Conservation (phyloP, 2,888 invertebrate genomes). For the Eurytoma californica region DNA sequence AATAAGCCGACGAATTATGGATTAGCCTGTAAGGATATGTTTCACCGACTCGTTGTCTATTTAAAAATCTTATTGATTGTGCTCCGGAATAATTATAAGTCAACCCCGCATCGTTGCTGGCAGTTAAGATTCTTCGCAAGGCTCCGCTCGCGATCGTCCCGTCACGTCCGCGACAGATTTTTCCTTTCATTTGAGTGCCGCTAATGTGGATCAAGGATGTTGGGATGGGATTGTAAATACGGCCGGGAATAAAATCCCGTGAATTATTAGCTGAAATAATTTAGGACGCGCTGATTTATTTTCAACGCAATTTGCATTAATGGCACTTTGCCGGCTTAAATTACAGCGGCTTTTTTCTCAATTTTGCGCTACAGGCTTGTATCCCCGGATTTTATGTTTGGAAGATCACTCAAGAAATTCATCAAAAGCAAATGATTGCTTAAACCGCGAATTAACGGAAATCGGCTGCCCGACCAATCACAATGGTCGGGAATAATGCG, state of each 20-base stretch:
- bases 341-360: too few relatives aligned
- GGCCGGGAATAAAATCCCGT: background rate
- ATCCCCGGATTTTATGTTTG: too few relatives aligned
- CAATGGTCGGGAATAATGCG: background rate
- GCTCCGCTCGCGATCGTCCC: conserved; percentile 5
- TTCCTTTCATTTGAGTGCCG: conserved; percentile 34
- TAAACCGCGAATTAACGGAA: background rate
- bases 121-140: conserved; percentile 17
- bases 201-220: conserved; percentile 44
- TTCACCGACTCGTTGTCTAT: too few relatives aligned
- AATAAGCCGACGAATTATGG: background rate
- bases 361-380: too few relatives aligned
- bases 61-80: background rate
- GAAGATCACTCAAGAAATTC: too few relatives aligned
- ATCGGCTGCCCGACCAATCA: background rate
- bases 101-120: background rate
- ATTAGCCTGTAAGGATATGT: background rate
- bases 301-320: conserved; percentile 30
- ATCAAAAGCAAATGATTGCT: conserved; percentile 1
- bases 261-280: background rate
- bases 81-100: background rate
- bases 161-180: conserved; percentile 43
- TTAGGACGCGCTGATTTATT: background rate
- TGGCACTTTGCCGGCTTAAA: too few relatives aligned
- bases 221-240: background rate